A percentile compares a stretch with the other conserved stretches of the same genome.
Conservation (phyloP, 2,888 invertebrate genomes). For the Mesorhabditis spiculigera region DNA sequence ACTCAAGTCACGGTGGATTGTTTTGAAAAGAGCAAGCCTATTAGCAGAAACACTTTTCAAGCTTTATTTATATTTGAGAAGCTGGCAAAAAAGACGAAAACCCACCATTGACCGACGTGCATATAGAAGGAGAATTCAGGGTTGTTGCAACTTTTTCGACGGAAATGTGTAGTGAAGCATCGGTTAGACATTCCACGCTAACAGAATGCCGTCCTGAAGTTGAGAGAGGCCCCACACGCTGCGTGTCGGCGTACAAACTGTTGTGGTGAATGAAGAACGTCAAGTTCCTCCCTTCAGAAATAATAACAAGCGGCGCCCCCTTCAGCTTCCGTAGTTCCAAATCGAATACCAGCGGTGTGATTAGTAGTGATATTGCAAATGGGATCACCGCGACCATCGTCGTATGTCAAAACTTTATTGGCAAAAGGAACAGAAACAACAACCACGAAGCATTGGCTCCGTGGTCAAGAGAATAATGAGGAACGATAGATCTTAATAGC, state of each 20-base stretch:
- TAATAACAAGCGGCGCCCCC: conserved; percentile 13
- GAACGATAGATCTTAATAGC: neutral
- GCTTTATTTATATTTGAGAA: neutral
- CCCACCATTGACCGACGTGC: conserved; percentile 14
- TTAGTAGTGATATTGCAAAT: neutral
- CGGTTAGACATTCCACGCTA: conserved; percentile 27
- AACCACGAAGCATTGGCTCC: neutral
- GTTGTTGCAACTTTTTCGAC: conserved; percentile 27
- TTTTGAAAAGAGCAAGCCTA: no score
- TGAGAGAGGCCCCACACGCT: neutral
- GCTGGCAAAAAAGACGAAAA: neutral
- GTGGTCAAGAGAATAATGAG: conserved; percentile 1
- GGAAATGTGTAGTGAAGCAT: conserved; percentile 31
- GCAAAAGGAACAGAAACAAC: neutral
- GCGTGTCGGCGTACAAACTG: neutral
- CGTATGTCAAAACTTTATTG: neutral
- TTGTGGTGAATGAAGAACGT: neutral
- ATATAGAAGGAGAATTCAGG: conserved; percentile 37
- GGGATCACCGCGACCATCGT: neutral
- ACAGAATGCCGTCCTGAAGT: neutral
- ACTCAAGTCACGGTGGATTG: no score
- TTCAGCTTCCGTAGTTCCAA: conserved; percentile 6
- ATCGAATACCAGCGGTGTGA: neutral
- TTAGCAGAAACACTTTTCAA: neutral
- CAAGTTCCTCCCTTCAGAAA: conserved; percentile 10